These are phyloP conservation scores for Echinarachnius parma DNA, from an alignment of 53 echinoderm and acorn worm species.

Conservation along the genomic window DNA sequence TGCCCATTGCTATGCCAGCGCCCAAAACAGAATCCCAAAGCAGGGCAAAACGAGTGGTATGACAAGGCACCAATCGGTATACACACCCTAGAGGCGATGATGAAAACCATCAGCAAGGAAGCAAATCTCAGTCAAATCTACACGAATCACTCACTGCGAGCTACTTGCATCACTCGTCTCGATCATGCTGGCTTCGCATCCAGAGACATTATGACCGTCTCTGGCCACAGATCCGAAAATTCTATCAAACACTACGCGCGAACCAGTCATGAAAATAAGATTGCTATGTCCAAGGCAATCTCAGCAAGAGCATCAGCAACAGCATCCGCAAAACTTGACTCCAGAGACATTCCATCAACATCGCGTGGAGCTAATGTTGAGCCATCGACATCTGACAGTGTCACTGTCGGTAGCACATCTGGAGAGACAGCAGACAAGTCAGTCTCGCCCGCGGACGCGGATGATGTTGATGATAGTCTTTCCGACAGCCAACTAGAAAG, in stretches of 20 bases:
- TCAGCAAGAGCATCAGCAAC: slow-evolving; percentile 4
- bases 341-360: background rate
- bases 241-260: slow-evolving; percentile 10
- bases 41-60: slow-evolving; percentile 25
- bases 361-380: background rate
- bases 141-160: slow-evolving; percentile 14
- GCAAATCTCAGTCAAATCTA: slow-evolving; percentile 24
- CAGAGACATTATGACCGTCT: slow-evolving; percentile 11
- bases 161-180: slow-evolving; percentile 2
- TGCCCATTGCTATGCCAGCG: slow-evolving; percentile 17
- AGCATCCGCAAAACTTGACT: background rate
- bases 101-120: slow-evolving; percentile 31
- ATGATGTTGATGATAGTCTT: slow-evolving; percentile 12
- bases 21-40: slow-evolving; percentile 2
- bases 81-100: slow-evolving; percentile 29
- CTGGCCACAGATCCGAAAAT: slow-evolving; percentile 1
- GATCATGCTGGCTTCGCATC: slow-evolving; percentile 5
- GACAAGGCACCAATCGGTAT: slow-evolving; percentile 11
- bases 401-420: background rate
- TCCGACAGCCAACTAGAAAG: slow-evolving; percentile 19
- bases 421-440: slow-evolving; percentile 6
- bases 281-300: slow-evolving; percentile 14
- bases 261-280: slow-evolving; percentile 2
- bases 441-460: background rate
- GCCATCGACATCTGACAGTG: slow-evolving; percentile 7